Percentiles rank a stretch among this genome's conserved stretches.
Conservation (phyloP, 2,888 invertebrate species). For the Blastobasis adustella region DNA sequence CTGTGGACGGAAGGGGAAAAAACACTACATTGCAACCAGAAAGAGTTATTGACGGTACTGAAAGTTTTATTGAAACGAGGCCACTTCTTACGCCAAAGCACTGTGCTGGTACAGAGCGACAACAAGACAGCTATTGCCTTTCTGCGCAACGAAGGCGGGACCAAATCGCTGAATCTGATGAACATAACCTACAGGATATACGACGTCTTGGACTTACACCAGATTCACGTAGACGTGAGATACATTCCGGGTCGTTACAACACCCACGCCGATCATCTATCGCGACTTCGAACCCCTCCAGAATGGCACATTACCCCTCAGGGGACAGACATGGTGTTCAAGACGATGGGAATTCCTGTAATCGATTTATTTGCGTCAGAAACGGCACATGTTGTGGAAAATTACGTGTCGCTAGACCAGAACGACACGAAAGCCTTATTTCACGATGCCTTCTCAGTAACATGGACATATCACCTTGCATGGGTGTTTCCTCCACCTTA, state of each 20-base stretch:
- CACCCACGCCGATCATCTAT: constrained; percentile 19
- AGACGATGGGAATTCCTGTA: constrained; percentile 1
- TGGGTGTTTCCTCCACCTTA: constrained; percentile 14
- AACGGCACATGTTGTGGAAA: constrained; percentile 6
- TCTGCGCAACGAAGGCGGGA: constrained; percentile 21
- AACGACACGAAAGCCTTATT: constrained; percentile 8
- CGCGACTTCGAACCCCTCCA: background rate
- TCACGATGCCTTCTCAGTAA: constrained; percentile 10
- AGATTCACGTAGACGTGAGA: constrained; percentile 12
- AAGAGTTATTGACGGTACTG: constrained; percentile 15
- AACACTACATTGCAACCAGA: constrained; percentile 14
- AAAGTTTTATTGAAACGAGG: background rate
- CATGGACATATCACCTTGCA: constrained; percentile 10
- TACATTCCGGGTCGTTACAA: constrained; percentile 25
- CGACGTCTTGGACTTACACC: constrained; percentile 7
- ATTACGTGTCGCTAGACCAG: constrained; percentile 9
- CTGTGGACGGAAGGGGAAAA: constrained; percentile 8
- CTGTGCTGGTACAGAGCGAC: constrained; percentile 14
- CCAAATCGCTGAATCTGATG: constrained; percentile 9
- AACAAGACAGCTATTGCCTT: constrained; percentile 16
- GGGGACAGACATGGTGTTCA: background rate
- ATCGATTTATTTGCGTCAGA: constrained; percentile 4
- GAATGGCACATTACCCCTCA: constrained; percentile 1
- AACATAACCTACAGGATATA: constrained; percentile 9
- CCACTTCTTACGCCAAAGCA: background rate